Evolutionary conservation across 2,797 vertebrate species (phyloP).

Genomic region (Amazona finschi): DNA sequence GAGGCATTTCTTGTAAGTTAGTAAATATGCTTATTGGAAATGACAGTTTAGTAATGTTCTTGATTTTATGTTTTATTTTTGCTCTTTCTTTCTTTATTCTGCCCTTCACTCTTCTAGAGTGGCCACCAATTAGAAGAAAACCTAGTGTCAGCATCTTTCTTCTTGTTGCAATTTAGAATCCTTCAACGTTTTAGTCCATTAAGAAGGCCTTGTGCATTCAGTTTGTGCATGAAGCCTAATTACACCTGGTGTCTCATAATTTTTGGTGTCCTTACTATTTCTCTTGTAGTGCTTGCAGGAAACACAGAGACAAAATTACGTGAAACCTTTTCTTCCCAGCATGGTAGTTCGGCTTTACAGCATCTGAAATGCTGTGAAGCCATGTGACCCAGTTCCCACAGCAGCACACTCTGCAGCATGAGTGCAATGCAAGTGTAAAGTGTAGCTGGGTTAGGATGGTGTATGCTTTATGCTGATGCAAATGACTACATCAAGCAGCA

Average conservation of each 20-base stretch:
- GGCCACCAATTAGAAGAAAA: neutral
- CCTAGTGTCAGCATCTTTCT: neutral
- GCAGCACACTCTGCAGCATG: neutral
- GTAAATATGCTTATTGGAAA: neutral
- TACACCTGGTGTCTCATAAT: neutral
- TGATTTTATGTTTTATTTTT: neutral
- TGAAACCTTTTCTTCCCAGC: neutral
- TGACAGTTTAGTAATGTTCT: neutral
- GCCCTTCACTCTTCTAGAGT: neutral
- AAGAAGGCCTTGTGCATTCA: neutral
- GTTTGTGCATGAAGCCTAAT: neutral
- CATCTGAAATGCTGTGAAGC: neutral
- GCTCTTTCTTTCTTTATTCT: neutral
- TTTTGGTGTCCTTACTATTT: neutral
- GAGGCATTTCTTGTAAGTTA: neutral
- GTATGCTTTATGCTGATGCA: neutral
- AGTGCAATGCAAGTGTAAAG: neutral
- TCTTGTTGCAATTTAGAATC: neutral
- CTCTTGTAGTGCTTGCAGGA: neutral
- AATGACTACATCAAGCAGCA: neutral
- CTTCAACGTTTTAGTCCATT: neutral
- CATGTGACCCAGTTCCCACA: neutral
- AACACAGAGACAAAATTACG: neutral
- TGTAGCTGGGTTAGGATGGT: neutral
- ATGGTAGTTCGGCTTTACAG: neutral